Percentiles rank a stretch among this genome's conserved stretches.
These are phyloP conservation scores for Pelochelys cantorii DNA, from an alignment of 2,797 vertebrate species.

Conservation along the genomic window DNA sequence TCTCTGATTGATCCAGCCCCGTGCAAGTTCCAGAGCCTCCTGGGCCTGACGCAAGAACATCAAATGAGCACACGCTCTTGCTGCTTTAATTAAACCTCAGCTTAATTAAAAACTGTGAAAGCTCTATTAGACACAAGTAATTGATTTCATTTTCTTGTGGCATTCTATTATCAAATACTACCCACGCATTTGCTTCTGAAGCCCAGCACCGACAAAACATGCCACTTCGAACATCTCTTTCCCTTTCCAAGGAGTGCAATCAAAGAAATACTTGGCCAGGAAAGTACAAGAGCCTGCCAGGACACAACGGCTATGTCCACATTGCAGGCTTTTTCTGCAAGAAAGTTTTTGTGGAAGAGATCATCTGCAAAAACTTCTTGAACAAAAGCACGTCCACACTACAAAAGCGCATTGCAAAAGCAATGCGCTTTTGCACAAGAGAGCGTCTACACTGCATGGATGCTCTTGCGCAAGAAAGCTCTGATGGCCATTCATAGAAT, in stretches of 20 bases:
- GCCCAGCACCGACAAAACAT: not conserved
- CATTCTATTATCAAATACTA: slow-evolving; percentile 69
- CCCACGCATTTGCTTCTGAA: not conserved
- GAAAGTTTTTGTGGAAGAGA: no score
- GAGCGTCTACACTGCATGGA: no score
- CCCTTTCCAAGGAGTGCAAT: not conserved
- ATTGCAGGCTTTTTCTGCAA: no score
- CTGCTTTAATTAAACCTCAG: slow-evolving; percentile 93
- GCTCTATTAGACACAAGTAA: slow-evolving; percentile 93
- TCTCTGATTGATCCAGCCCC: slow-evolving; percentile 54
- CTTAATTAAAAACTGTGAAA: slow-evolving; percentile 95
- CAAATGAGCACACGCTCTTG: slow-evolving; percentile 73
- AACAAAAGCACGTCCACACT: no score
- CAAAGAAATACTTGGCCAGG: not conserved
- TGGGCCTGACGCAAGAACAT: slow-evolving; percentile 79
- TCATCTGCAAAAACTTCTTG: no score
- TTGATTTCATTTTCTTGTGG: slow-evolving; percentile 92
- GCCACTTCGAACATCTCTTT: not conserved
- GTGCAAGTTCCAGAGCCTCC: slow-evolving; percentile 67
- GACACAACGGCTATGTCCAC: no score
- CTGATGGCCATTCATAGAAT: no score
- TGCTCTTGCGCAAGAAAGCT: no score
- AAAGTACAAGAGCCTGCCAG: fast-evolving
- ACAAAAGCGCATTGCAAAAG: no score
- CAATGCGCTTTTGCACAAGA: no score